phyloP scores from a whole-genome alignment of 2,113 vertebrate genomes.

The Ornithorhynchus anatinus region DNA sequence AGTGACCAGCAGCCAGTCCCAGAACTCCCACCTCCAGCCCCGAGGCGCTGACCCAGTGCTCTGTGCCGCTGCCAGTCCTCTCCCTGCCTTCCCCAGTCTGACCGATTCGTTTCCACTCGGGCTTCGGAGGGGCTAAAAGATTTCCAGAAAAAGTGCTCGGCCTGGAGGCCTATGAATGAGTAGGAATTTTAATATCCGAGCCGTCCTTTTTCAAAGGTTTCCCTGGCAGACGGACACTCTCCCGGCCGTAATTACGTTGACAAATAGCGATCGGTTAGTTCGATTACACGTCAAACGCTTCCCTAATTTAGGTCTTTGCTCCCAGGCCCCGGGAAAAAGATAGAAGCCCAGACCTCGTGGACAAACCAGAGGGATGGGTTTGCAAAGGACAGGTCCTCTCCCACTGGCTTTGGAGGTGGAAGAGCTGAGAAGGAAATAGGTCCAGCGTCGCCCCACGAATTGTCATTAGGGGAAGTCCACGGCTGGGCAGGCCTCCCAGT shows the following conservation, averaged over 20 bases:
- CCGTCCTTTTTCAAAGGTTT: neutral
- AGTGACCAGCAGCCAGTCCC: too few species aligned
- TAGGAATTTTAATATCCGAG: neutral
- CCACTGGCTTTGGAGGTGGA: neutral
- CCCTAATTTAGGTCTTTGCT: neutral
- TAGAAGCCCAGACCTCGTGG: neutral
- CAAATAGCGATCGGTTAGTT: neutral
- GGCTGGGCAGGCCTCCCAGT: too few species aligned
- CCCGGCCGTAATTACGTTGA: neutral
- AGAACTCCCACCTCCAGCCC: too few species aligned
- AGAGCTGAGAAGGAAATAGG: neutral
- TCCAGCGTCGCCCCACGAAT: too few species aligned
- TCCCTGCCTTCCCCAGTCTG: too few species aligned
- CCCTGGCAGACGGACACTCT: neutral
- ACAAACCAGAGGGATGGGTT: neutral
- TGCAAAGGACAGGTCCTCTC: neutral
- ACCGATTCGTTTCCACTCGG: too few species aligned
- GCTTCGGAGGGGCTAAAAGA: neutral
- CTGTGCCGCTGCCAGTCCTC: too few species aligned
- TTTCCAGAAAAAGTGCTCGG: neutral
- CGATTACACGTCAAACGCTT: neutral
- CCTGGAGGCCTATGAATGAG: neutral
- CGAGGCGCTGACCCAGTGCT: too few species aligned
- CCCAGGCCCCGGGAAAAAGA: neutral
- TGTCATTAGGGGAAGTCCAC: too few species aligned